Evolutionary conservation across 2,113 vertebrate genomes (phyloP).

Genomic region (Acinonyx jubatus): DNA sequence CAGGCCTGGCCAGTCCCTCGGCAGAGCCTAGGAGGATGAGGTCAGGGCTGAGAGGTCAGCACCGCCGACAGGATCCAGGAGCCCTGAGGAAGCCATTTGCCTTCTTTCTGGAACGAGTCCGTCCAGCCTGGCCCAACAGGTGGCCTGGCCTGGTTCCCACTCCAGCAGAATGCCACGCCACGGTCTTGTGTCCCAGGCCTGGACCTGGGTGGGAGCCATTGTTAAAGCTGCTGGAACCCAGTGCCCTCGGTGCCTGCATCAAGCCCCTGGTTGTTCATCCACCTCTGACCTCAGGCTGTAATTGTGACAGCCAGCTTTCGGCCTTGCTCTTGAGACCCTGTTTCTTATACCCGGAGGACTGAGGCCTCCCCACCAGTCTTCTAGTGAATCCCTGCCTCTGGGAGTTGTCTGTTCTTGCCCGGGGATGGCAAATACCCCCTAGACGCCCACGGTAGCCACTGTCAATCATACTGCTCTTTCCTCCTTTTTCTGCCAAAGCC

Average conservation of each 20-base stretch:
- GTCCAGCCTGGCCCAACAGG: not conserved
- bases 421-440: not conserved
- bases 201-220: not conserved
- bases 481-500: not conserved
- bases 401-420: not conserved
- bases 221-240: not conserved
- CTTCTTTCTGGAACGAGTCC: not conserved
- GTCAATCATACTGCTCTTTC: not conserved
- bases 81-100: not conserved
- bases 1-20: slow-evolving; percentile 40
- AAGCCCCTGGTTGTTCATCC: not conserved
- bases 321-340: not conserved
- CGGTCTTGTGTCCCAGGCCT: not conserved
- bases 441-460: not conserved
- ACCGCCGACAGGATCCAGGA: not conserved
- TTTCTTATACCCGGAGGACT: not conserved
- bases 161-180: not conserved
- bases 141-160: not conserved
- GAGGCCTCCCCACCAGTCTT: not conserved
- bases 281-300: not conserved
- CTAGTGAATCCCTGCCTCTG: not conserved
- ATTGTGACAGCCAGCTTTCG: not conserved
- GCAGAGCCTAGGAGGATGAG: not conserved
- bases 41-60: not conserved
- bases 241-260: not conserved